These are phyloP conservation scores for Edolisoma coerulescens DNA, from an alignment of 2,113 vertebrate species.

Conservation along the genomic window DNA sequence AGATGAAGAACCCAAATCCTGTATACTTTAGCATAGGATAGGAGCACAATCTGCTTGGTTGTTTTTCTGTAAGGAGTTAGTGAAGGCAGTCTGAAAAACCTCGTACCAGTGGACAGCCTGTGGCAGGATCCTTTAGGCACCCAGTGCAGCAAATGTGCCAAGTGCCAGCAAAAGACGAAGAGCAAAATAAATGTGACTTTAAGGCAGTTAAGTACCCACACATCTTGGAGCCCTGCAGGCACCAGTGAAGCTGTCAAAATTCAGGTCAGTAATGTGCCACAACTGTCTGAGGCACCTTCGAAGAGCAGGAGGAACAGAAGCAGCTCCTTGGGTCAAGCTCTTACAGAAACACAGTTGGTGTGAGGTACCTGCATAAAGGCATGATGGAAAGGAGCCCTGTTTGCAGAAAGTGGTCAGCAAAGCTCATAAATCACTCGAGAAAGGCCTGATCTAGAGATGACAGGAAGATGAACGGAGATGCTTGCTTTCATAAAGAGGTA, in stretches of 20 bases:
- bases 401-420: not conserved
- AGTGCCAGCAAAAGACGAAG: not conserved
- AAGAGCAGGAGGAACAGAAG: not conserved
- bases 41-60: not conserved
- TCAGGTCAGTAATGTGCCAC: not conserved
- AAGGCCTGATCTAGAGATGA: not conserved
- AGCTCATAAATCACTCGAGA: not conserved
- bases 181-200: not conserved
- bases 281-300: not conserved
- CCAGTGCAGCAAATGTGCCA: not conserved
- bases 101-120: not conserved
- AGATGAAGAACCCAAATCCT: not conserved
- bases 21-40: not conserved
- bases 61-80: not conserved
- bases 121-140: not conserved
- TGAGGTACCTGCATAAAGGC: not conserved
- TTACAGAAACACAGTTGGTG: not conserved
- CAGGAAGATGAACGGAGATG: constrained; percentile 39
- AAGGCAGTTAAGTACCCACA: not conserved
- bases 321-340: not conserved
- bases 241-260: not conserved
- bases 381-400: not conserved
- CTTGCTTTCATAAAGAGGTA: constrained; percentile 10
- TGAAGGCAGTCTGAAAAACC: not conserved
- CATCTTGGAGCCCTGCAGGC: not conserved